Evolutionary conservation across 2,113 vertebrate genomes (phyloP).

Genomic region (Anthoscopus minutus): DNA sequence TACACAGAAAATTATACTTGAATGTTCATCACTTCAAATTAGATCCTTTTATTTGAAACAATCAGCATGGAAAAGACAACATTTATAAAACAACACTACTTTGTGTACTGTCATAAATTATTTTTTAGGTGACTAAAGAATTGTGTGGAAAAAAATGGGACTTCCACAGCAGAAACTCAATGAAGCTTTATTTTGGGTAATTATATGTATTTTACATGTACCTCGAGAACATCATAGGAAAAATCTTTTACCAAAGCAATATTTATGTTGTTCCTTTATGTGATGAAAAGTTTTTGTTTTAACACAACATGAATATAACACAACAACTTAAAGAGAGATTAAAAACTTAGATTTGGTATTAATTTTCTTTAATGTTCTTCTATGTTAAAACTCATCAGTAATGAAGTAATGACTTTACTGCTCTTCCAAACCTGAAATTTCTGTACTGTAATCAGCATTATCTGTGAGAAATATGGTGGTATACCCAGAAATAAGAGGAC

Average conservation of each 20-base stretch:
- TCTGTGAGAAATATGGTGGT: not conserved
- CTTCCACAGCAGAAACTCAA: constrained; percentile 60
- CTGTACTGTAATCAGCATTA: not conserved
- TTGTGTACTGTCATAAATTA: not conserved
- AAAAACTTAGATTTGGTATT: not conserved
- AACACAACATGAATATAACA: not conserved
- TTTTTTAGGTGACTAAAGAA: constrained; percentile 60
- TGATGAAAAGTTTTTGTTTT: not conserved
- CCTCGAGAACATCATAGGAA: not conserved
- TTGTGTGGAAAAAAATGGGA: constrained; percentile 59
- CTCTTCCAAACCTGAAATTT: not conserved
- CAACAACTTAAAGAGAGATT: not conserved
- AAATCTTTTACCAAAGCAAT: not conserved
- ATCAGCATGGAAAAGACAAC: not conserved
- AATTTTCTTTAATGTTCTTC: not conserved
- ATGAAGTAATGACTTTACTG: not conserved
- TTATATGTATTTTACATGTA: not conserved
- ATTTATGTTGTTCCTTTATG: not conserved
- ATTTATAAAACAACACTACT: not conserved
- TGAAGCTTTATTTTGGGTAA: constrained; percentile 65
- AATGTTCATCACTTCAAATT: not conserved
- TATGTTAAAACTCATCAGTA: not conserved
- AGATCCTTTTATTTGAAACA: not conserved
- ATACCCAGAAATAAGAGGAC: not conserved
- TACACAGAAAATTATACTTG: not conserved